Base-by-base conservation (phyloP, 1,140 invertebrate genomes). In the Nomia melanderi region DNA sequence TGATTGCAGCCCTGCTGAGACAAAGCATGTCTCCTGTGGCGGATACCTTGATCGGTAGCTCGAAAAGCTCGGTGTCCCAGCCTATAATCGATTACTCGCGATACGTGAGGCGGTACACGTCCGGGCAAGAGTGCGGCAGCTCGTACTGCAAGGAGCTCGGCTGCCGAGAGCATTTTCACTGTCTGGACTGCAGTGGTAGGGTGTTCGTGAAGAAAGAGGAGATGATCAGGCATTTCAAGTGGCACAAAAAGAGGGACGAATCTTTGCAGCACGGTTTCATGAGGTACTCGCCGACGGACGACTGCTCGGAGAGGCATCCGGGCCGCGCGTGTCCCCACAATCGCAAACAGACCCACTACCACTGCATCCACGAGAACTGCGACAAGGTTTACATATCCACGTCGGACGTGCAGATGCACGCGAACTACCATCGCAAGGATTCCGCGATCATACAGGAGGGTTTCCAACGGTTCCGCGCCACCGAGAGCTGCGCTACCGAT, bases 391-490 rank as follows among this genome's bases (percentile, higher is more conserved):
- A 99, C 92, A 98, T 99, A 90, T 99, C 98, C 86, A 99, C 98
- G 6, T 99, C 98, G 39, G 98, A 99, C 92, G 98, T 99, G 1
- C 98, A 99, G 93, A 99, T 99, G 98, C 98, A 99, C 91, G 98
- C 98, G 3, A 99, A 99, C 93, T 99, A 99, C 90, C 98, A 99
- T 90, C 95, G 98, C 59, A 99, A 99, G 92, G 98, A 99, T 91
- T 98, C 97, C 0, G 98, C 98, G 14, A 99, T 99, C 83, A 98
- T 98, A 64, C 97, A 99, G 87, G 98, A 99, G 92, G 98, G 98
- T 12, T 98, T 98, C 93, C 97, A 98, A 90, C 92, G 97, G 84
- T 98, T 97, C 93, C 93, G 98, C 23, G 98, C 97, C 0, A 98
- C 97, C 0, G 98, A 99, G 91, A 97, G 97, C 90, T 99, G 98